Evolutionary conservation across 2,888 invertebrate genomes (phyloP).

Genomic region (Byasa hedistus): DNA sequence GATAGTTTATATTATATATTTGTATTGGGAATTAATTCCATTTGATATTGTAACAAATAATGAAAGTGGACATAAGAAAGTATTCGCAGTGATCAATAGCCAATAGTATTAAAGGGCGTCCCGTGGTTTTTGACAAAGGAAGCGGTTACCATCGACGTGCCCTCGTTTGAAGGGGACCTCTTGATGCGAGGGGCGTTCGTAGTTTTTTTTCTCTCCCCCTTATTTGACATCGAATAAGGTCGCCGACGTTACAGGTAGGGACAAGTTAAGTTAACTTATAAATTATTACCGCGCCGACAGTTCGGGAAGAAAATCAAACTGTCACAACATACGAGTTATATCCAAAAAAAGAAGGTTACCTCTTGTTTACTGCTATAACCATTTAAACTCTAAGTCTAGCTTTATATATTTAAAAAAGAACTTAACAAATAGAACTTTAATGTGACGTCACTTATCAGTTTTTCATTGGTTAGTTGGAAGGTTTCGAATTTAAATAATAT

Average conservation of each 20-base stretch:
- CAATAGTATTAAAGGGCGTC: slow-evolving; percentile 20
- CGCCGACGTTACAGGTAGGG: slow-evolving; percentile 9
- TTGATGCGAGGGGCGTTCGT: slow-evolving; percentile 22
- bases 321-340: neutral
- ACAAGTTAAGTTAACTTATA: slow-evolving; percentile 5
- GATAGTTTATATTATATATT: no score
- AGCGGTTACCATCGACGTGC: slow-evolving; percentile 20
- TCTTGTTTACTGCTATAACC: no score
- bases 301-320: neutral
- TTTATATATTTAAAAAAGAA: no score
- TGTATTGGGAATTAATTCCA: no score
- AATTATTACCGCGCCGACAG: slow-evolving; percentile 6
- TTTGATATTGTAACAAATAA: no score
- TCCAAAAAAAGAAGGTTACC: no score
- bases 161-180: slow-evolving; percentile 19
- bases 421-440: no score
- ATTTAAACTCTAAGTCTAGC: no score
- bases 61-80: neutral
- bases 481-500: no score
- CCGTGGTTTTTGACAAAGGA: slow-evolving; percentile 25
- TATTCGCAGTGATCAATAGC: slow-evolving; percentile 21
- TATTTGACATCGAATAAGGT: slow-evolving; percentile 16
- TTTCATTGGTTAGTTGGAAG: no score
- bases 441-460: no score
- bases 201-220: slow-evolving; percentile 20